These are phyloP conservation scores for Mythimna lalbum DNA, from an alignment of 2,888 invertebrate species.

Conservation along the genomic window DNA sequence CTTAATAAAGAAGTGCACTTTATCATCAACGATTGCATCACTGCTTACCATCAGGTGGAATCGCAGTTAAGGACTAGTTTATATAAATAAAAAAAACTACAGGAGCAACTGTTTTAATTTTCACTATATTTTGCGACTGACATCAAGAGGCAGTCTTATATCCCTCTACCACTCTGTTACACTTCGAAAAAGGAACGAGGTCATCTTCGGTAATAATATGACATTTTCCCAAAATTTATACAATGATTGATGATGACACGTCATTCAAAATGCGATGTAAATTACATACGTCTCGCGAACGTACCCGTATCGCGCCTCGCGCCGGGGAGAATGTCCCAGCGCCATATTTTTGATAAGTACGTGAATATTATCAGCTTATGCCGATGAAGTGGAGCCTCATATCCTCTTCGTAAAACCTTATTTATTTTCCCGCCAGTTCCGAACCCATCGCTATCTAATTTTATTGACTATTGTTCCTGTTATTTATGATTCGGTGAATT, in stretches of 20 bases:
- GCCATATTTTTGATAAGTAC: conserved; percentile 61
- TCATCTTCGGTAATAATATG: conserved; percentile 32
- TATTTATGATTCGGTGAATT: conserved; percentile 87
- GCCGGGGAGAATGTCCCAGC: conserved; percentile 32
- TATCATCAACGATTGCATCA: no score
- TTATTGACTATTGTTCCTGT: conserved; percentile 88
- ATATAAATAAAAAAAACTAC: no score
- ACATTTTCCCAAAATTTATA: conserved; percentile 38
- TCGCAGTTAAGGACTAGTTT: no score
- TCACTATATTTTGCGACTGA: background rate
- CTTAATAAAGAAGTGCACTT: no score
- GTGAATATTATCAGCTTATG: conserved; percentile 74
- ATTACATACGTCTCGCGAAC: conserved; percentile 46
- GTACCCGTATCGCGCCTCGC: conserved; percentile 13
- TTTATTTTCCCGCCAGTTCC: conserved; percentile 81
- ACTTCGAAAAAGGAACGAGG: conserved; percentile 22
- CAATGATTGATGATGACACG: conserved; percentile 58
- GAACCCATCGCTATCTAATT: conserved; percentile 83
- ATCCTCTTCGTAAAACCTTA: conserved; percentile 75
- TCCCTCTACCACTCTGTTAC: background rate
- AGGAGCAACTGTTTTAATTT: background rate
- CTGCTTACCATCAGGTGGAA: no score
- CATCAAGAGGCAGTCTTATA: background rate
- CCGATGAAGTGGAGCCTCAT: conserved; percentile 73
- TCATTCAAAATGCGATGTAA: conserved; percentile 58